Evolutionary conservation across 2,113 vertebrate genomes (phyloP).

Genomic region (Egretta garzetta): DNA sequence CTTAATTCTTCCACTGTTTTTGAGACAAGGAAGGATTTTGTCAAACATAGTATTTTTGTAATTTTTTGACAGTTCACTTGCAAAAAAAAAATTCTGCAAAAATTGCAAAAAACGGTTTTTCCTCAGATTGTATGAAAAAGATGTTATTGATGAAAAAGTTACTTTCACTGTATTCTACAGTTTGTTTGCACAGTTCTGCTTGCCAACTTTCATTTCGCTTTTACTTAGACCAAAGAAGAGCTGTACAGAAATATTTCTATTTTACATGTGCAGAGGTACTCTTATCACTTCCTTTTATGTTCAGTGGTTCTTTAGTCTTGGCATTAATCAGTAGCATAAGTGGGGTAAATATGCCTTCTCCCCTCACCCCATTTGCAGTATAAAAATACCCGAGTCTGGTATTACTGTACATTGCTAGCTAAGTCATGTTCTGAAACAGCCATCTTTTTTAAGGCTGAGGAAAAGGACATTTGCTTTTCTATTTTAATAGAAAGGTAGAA

Average conservation of each 20-base stretch:
- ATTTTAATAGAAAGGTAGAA: not conserved
- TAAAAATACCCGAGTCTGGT: not conserved
- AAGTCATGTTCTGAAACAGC: not conserved
- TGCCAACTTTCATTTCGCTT: not conserved
- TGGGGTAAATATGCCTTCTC: too few species aligned
- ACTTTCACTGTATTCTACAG: not conserved
- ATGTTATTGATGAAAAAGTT: not conserved
- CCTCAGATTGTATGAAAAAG: not conserved
- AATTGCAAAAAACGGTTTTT: not conserved
- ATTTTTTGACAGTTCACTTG: not conserved
- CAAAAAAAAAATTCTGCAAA: not conserved
- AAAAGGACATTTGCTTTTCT: not conserved
- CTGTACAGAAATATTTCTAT: not conserved
- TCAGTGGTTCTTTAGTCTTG: not conserved
- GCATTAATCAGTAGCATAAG: not conserved
- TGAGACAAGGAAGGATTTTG: not conserved
- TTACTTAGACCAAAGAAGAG: not conserved
- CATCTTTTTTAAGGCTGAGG: not conserved
- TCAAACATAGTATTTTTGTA: not conserved
- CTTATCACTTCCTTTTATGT: not conserved
- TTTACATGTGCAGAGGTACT: not conserved
- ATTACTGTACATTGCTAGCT: not conserved
- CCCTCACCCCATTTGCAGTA: accelerated
- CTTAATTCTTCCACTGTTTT: not conserved
- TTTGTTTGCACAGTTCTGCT: not conserved